A percentile compares a stretch with the other conserved stretches of the same genome.
These are phyloP conservation scores for Podarcis siculus DNA, from an alignment of 2,797 vertebrate genomes.

Conservation along the genomic window DNA sequence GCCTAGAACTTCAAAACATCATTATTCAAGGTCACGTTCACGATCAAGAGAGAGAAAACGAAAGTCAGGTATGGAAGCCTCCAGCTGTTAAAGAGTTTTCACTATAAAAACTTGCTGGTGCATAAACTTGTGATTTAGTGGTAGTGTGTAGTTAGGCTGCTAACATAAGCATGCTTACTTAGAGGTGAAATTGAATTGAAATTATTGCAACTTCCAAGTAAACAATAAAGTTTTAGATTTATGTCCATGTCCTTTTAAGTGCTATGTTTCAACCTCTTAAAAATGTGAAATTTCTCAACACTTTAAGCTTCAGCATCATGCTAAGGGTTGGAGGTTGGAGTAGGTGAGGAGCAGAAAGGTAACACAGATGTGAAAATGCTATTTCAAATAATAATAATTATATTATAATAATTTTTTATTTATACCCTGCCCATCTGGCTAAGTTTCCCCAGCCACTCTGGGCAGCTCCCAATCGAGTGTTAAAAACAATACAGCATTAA, in stretches of 20 bases:
- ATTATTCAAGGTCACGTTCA: conserved; percentile 92
- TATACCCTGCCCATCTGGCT: too few species aligned
- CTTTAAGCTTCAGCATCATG: neutral
- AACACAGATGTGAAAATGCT: too few species aligned
- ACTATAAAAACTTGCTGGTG: neutral
- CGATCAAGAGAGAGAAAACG: conserved; percentile 89
- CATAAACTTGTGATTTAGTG: neutral
- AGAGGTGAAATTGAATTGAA: neutral
- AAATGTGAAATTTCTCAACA: neutral
- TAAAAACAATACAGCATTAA: too few species aligned
- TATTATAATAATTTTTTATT: too few species aligned
- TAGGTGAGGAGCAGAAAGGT: neutral
- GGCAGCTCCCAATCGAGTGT: too few species aligned
- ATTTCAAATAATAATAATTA: too few species aligned
- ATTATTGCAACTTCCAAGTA: neutral
- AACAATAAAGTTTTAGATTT: neutral
- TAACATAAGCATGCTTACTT: neutral
- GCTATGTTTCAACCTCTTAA: neutral
- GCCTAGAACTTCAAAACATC: conserved; percentile 90
- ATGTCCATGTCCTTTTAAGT: neutral
- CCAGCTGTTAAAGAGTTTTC: neutral
- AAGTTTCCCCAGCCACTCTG: too few species aligned
- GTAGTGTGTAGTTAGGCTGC: neutral
- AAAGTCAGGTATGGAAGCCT: conserved; percentile 78
- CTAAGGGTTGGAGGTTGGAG: neutral